Conservation (phyloP, 35 echinoderm and acorn worm genomes). For the Diadema setosum region DNA sequence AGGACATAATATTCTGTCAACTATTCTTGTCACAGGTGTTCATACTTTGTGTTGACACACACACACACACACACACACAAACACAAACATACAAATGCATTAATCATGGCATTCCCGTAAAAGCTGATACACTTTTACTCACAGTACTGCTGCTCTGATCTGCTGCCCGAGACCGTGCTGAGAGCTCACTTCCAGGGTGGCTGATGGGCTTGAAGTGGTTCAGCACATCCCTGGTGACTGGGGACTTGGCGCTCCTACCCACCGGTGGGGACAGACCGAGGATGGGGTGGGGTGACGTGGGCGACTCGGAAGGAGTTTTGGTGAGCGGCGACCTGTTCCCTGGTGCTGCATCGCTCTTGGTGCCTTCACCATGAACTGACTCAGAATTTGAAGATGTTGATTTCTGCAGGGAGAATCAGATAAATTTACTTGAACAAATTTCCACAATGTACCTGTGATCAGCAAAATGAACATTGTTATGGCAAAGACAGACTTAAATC, state of each 20-base stretch:
- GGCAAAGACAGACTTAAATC: no score
- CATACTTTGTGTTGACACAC: no score
- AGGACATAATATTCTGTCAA: no score
- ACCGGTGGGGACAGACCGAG: background rate
- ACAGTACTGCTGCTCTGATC: background rate
- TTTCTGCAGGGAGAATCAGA: background rate
- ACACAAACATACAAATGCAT: no score
- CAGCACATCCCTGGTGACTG: background rate
- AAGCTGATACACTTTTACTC: no score
- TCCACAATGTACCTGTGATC: no score
- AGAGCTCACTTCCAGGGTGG: background rate
- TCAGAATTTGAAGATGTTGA: background rate
- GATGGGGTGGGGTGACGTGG: background rate
- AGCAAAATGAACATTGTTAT: no score
- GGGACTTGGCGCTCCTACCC: background rate
- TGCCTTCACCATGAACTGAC: background rate
- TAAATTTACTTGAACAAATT: no score
- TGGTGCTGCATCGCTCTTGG: background rate
- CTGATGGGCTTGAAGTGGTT: constrained; percentile 14
- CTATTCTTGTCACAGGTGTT: no score
- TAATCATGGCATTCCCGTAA: no score
- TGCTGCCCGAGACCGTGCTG: background rate
- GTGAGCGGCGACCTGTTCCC: background rate
- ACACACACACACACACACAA: no score
- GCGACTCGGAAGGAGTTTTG: background rate